Base-by-base conservation (phyloP, 64 coral and sea anemone genomes). In the Pocillopora damicornis region DNA sequence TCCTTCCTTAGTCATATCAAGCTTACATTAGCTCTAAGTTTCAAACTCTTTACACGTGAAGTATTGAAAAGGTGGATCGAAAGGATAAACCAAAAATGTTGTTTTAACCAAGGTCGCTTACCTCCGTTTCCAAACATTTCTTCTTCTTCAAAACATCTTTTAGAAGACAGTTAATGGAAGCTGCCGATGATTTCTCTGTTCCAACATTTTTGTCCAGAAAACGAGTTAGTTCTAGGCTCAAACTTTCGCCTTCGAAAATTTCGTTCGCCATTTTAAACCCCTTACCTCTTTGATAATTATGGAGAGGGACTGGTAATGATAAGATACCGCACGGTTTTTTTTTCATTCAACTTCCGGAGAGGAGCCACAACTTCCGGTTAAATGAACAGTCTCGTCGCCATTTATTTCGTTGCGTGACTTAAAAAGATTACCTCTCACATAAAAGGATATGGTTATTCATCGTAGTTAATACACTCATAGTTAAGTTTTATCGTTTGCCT, bases 191-290 rank as follows among this genome's bases (percentile, higher is more conserved):
- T 63, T 79, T 77, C 34, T 92, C 80, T 5, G 75, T 80, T 60
- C 83, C 90, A 58, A 92, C 37, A 23, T 79, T 81, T n/a, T 92
- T 56, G 20, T 92, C 62, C 12, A 92, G 66, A 62, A 83, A 92
- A 78, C 35, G 14, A 72, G 83, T 87, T 4, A 92, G 63, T 73
- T 87, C 67, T 87, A 60, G 61, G 64, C 65, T 80, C 26, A 69
- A 59, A 51, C 63, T n/a, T 23, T 84, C 79, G 2, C 84, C 89
- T n/a, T 51, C 73, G 13, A 64, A 10, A 11, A 16, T 11, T 66
- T 90, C 80, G 89, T 84, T 82, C 89, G 89, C 88, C 88, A 90
- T 90, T 45, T 90, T 90, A 15, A 13, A 36, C 11, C 5, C n/a
- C 45, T 83, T 22, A 63, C n/a, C 20, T 16, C 45, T 67, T 20